Base-by-base conservation (phyloP, 2,888 invertebrate genomes). In the Hirtodrosophila histrioides region DNA sequence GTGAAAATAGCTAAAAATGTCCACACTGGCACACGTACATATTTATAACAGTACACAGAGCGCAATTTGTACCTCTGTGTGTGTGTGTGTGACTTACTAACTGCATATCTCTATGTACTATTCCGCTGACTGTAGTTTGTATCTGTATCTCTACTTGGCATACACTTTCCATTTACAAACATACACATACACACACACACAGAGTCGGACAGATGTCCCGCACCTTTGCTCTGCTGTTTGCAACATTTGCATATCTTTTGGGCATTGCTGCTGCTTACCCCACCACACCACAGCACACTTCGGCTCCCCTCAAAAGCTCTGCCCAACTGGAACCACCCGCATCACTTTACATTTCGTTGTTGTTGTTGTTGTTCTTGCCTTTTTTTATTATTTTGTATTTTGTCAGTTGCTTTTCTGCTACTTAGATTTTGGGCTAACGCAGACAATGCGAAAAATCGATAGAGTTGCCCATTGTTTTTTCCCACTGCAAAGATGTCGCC, bases 361-460 rank as follows among this genome's bases (percentile, higher is more conserved):
- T 53, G 45, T 31, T 61, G 44, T 23, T 49, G 40, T 17, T 57
- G 57, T 36, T 44, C 6, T 27, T 27, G 27, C 27, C 27, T 27
- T 27, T 5, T 27, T 57, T 55, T 50, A 10, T 50, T 53, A 27
- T 44, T 46, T 53, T 50, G 40, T 41, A 49, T 70, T 50, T 55
- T 43, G 55, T 62, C 62, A 35, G 48, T 48, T 69, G 48, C 65
- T 60, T 73, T 72, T 58, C 56, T 63, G 78, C 82, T 81, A 85
- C 87, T 81, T 81, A 84, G 82, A 86, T 84, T 84, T 72, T 64
- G 83, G 88, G 79, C 68, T 70, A 67, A 64, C 46, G 60, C 74
- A 86, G 86, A 86, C 86, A 83, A 76, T 79, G 88, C 88, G 82
- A 88, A 83, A 82, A 83, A 83, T 83, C 82, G 82, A 83, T 83